These are phyloP conservation scores for Hiodon tergisus DNA, from an alignment of 2,113 vertebrate species.

Conservation along the genomic window DNA sequence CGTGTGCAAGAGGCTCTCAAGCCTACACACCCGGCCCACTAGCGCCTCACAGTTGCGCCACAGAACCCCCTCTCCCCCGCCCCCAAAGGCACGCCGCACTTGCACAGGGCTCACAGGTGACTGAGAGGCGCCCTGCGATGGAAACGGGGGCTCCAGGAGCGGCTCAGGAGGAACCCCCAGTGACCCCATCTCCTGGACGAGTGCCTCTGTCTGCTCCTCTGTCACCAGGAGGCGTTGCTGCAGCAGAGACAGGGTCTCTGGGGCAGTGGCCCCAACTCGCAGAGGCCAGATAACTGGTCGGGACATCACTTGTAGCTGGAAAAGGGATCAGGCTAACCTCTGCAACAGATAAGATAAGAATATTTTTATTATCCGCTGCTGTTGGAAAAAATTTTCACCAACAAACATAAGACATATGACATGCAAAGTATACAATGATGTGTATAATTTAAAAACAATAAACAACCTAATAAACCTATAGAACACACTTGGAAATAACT, in stretches of 20 bases:
- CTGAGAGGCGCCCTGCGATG: background rate
- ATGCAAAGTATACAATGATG: no score
- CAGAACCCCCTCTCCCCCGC: constrained; percentile 37
- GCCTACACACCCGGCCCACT: constrained; percentile 46
- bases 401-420: no score
- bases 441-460: no score
- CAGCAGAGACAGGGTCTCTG: constrained; percentile 53
- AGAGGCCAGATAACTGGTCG: constrained; percentile 42
- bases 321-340: background rate
- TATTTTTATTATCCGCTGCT: no score
- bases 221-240: constrained; percentile 56
- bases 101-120: constrained; percentile 40
- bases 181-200: constrained; percentile 47
- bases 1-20: constrained; percentile 66
- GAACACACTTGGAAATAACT: no score
- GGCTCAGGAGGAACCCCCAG: constrained; percentile 37
- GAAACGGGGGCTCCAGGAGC: background rate
- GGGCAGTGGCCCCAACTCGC: constrained; percentile 43
- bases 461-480: no score
- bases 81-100: constrained; percentile 28
- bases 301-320: constrained; percentile 28
- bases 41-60: constrained; percentile 58
- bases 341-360: no score
- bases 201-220: constrained; percentile 55
- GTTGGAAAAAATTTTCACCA: background rate